These are phyloP conservation scores for Polypedilum vanderplanki DNA, from an alignment of 1,140 invertebrate genomes.

Conservation along the genomic window DNA sequence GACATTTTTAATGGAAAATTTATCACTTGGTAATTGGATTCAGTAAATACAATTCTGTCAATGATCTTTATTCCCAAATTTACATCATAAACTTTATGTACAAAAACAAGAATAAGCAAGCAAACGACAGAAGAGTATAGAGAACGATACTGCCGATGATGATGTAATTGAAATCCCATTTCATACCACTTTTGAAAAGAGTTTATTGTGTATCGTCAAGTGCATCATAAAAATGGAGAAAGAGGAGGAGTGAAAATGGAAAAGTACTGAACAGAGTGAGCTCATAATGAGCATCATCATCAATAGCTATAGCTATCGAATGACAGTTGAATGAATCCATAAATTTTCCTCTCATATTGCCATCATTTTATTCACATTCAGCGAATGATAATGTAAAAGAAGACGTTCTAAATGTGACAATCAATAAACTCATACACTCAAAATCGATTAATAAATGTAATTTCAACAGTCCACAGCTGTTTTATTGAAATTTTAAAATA, in stretches of 20 bases:
- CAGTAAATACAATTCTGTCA: background rate
- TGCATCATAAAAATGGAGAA: background rate
- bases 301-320: background rate
- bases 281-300: background rate
- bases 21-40: background rate
- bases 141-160: background rate
- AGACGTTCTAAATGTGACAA: no score
- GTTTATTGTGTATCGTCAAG: background rate
- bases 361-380: no score
- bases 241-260: background rate
- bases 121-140: background rate
- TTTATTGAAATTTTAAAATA: no score
- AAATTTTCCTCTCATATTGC: no score
- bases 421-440: no score
- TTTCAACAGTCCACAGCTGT: no score
- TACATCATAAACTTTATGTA: background rate
- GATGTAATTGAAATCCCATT: slow-evolving; percentile 13
- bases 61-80: background rate
- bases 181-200: background rate
- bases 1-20: background rate
- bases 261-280: background rate
- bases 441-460: no score
- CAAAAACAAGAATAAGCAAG: background rate
- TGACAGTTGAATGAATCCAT: slow-evolving; percentile 4
- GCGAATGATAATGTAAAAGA: no score